These are phyloP conservation scores for Actinemys pallida DNA, from an alignment of 2,113 vertebrate genomes.

Conservation along the genomic window DNA sequence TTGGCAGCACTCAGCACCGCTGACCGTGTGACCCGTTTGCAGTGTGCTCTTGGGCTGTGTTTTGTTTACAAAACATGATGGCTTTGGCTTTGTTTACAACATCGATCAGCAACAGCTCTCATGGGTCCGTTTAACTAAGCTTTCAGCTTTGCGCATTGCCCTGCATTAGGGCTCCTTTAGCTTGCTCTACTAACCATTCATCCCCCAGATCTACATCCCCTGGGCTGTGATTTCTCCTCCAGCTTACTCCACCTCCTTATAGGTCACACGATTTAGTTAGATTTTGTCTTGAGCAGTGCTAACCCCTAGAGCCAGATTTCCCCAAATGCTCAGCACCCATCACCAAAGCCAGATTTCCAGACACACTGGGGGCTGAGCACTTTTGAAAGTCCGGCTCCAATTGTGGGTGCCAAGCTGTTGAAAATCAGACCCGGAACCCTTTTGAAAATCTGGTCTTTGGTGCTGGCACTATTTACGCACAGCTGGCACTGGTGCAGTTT, in stretches of 20 bases:
- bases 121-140: neutral
- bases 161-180: neutral
- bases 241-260: neutral
- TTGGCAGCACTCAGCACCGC: neutral
- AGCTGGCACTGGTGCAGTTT: neutral
- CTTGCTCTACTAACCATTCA: neutral
- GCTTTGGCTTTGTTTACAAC: neutral
- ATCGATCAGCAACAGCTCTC: neutral
- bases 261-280: neutral
- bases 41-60: neutral
- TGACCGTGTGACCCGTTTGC: neutral
- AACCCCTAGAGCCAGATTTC: neutral
- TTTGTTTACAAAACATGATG: too few relatives aligned
- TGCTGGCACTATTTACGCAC: neutral
- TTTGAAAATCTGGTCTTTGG: neutral
- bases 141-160: neutral
- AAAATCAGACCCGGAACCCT: neutral
- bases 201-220: neutral
- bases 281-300: neutral
- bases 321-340: neutral
- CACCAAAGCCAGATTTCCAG: neutral
- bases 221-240: neutral
- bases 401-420: neutral
- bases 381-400: neutral
- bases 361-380: neutral